These are phyloP conservation scores for Todiramphus chloris DNA, from an alignment of 2,113 vertebrate genomes.

Conservation along the genomic window DNA sequence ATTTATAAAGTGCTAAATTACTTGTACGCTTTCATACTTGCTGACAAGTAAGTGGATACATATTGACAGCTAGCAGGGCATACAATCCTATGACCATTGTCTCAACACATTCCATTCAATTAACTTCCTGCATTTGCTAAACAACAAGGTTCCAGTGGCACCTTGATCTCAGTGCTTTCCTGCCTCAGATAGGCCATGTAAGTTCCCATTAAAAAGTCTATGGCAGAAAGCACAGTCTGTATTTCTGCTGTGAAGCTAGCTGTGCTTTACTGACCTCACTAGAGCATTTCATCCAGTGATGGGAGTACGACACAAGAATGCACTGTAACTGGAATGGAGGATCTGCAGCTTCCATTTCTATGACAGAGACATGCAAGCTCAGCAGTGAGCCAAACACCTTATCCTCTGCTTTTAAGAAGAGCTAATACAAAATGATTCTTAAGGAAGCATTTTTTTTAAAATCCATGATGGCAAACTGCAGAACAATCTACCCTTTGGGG, in stretches of 20 bases:
- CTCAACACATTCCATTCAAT: not conserved
- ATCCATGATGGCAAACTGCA: not conserved
- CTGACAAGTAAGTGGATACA: not conserved
- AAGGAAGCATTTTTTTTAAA: not conserved
- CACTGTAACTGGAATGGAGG: not conserved
- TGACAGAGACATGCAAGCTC: not conserved
- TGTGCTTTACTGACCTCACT: not conserved
- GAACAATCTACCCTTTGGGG: not conserved
- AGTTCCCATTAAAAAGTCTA: not conserved
- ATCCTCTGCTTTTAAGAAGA: not conserved
- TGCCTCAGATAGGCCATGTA: not conserved
- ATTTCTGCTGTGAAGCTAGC: not conserved
- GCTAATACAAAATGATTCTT: not conserved
- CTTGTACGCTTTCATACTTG: not conserved
- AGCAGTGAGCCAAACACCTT: not conserved
- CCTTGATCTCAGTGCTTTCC: not conserved
- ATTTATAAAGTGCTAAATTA: not conserved
- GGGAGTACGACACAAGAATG: not conserved
- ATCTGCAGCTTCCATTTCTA: not conserved
- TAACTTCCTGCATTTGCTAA: not conserved
- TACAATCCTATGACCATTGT: not conserved
- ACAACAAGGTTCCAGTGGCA: not conserved
- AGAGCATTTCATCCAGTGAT: not conserved
- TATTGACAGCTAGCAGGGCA: not conserved
- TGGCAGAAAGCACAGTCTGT: not conserved